phyloP scores from a whole-genome alignment of 2,888 invertebrate species.

The Alcis repandata region DNA sequence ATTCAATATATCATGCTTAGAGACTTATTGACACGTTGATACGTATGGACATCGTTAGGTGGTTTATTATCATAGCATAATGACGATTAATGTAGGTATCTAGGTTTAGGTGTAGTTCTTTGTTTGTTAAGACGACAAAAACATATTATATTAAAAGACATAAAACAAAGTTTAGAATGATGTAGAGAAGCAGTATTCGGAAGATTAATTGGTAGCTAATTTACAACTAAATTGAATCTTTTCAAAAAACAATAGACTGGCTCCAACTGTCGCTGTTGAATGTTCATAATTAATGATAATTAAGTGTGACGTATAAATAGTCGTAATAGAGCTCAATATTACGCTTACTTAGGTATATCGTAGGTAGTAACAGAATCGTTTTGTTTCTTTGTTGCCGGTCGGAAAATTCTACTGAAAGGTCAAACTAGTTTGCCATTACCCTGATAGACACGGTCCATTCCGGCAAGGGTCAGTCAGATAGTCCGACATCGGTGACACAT shows the following conservation, averaged over 20 bases:
- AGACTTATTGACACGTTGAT: constrained; percentile 15
- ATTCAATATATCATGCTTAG: constrained; percentile 36
- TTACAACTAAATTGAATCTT: too few relatives aligned
- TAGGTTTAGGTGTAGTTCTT: not conserved
- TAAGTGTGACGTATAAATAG: too few relatives aligned
- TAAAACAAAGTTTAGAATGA: too few relatives aligned
- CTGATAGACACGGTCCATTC: constrained; percentile 56
- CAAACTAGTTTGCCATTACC: constrained; percentile 47
- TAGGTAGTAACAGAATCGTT: not conserved
- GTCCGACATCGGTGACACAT: constrained; percentile 39
- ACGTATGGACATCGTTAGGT: constrained; percentile 14
- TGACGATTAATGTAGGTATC: not conserved
- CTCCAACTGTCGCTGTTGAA: too few relatives aligned
- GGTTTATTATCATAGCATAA: constrained; percentile 3
- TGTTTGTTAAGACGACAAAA: not conserved
- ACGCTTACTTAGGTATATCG: not conserved
- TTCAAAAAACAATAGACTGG: too few relatives aligned
- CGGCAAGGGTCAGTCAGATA: constrained; percentile 38
- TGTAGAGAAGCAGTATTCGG: too few relatives aligned
- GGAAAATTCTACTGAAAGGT: constrained; percentile 62
- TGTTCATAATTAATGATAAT: too few relatives aligned
- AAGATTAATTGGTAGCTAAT: too few relatives aligned
- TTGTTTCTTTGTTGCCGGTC: constrained; percentile 37
- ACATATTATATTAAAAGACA: too few relatives aligned
- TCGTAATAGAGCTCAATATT: too few relatives aligned